A percentile compares a stretch with the other conserved stretches of the same genome.
Evolutionary conservation across 2,113 vertebrate species (phyloP).

Genomic region (Chinchilla lanigera): DNA sequence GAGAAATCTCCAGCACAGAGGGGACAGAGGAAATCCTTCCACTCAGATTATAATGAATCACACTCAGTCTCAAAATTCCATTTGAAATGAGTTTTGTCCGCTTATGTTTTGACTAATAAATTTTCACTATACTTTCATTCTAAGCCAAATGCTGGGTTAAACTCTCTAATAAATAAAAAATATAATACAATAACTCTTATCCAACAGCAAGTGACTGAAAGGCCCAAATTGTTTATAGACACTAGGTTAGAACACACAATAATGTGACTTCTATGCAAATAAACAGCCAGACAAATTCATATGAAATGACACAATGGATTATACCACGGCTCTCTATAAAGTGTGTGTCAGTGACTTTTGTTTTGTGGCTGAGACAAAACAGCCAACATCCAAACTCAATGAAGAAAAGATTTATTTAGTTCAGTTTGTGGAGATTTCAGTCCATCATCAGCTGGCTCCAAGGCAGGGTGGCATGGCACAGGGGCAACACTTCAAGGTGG

Average conservation of each 20-base stretch:
- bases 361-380: too few relatives aligned
- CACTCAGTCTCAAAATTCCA: background rate
- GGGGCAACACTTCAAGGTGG: too few relatives aligned
- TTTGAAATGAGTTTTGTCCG: background rate
- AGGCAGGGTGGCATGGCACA: too few relatives aligned
- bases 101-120: background rate
- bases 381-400: too few relatives aligned
- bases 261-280: background rate
- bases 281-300: background rate
- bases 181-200: background rate
- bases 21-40: background rate
- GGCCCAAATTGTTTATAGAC: background rate
- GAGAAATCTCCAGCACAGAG: background rate
- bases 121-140: background rate
- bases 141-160: background rate
- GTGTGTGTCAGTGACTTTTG: background rate
- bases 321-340: background rate
- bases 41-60: background rate
- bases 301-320: background rate
- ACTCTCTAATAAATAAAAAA: background rate
- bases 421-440: too few relatives aligned
- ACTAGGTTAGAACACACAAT: background rate
- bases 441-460: too few relatives aligned
- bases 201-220: background rate
- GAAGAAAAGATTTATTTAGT: too few relatives aligned